Conservation (phyloP, 2,113 vertebrate genomes). For the Apteryx owenii region DNA sequence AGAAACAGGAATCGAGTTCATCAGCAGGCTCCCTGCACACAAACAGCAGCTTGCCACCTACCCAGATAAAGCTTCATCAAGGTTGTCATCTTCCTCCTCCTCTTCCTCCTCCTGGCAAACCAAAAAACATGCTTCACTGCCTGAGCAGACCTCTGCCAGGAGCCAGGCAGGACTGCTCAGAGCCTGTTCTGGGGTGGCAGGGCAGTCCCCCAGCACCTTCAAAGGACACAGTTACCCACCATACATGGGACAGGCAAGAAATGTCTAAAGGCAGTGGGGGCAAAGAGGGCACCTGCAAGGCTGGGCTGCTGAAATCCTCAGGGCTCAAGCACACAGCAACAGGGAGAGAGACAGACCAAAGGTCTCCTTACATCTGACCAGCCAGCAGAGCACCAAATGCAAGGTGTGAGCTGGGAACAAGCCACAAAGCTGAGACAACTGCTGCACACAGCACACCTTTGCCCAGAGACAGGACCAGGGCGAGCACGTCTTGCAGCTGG, state of each 20-base stretch:
- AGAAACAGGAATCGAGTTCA: background rate
- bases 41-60: conserved; percentile 27
- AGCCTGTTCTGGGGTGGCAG: background rate
- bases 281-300: background rate
- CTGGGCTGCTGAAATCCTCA: background rate
- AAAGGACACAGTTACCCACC: background rate
- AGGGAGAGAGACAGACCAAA: background rate
- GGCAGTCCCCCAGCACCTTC: background rate
- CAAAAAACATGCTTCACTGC: background rate
- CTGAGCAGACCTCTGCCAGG: background rate
- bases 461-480: background rate
- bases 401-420: background rate
- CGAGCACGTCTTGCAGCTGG: background rate
- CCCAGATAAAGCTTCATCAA: conserved; percentile 6
- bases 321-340: background rate
- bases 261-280: background rate
- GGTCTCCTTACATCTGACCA: background rate
- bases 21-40: background rate
- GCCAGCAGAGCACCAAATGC: background rate
- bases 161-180: background rate
- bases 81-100: conserved; percentile 50
- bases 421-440: background rate
- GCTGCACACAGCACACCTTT: background rate
- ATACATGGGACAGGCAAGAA: background rate
- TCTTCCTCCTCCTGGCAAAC: conserved; percentile 55